Conservation (phyloP, 2,797 vertebrate genomes). For the Xiphorhynchus erythropygius region DNA sequence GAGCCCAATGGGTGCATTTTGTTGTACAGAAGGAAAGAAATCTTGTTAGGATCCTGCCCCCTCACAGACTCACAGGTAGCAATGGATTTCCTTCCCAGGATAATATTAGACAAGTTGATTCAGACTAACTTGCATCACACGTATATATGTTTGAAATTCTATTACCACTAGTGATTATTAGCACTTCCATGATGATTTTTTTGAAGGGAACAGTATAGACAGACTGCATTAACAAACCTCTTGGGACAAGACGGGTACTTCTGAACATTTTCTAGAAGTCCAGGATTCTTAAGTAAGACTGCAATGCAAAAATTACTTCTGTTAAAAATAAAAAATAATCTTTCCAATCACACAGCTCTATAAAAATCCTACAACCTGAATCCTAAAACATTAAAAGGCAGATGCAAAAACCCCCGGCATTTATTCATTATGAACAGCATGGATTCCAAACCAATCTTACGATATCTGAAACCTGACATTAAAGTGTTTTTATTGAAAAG, state of each 20-base stretch:
- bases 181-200: background rate
- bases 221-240: background rate
- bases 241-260: background rate
- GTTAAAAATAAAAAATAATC: background rate
- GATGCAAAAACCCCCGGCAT: accelerated
- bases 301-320: background rate
- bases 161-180: background rate
- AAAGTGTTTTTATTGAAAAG: background rate
- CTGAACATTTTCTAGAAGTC: background rate
- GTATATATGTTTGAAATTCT: background rate
- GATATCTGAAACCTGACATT: background rate
- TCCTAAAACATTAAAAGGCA: background rate
- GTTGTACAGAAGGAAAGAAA: background rate
- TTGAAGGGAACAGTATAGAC: background rate
- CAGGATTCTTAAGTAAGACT: background rate
- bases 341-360: background rate
- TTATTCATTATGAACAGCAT: background rate
- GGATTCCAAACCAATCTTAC: background rate
- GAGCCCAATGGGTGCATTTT: background rate
- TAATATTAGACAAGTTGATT: background rate
- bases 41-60: background rate
- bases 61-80: background rate
- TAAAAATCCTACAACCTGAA: background rate
- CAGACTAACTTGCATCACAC: background rate
- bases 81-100: background rate